Evolutionary conservation across 2,113 vertebrate genomes (phyloP), one percentile per base, ranked within the genome.

Genomic region (Pica pica): DNA sequence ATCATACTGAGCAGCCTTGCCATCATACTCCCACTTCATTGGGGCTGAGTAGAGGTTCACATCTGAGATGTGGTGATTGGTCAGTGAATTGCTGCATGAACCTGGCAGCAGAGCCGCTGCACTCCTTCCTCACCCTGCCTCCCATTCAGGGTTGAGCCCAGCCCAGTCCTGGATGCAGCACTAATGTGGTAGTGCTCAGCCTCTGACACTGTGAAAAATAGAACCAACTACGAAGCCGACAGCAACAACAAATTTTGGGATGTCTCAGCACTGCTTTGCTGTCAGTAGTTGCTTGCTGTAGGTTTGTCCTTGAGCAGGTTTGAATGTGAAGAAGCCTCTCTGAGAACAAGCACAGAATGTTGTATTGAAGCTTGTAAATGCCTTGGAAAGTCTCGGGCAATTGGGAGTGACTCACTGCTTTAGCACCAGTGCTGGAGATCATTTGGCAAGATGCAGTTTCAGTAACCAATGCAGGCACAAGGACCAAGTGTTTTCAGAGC

Each of bases 241-340:
- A 74, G 85, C 63, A 59, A 18, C 47, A 71, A 64, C 20, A 28
- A 26, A 39, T 44, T 13, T 41, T 53, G 55, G 91, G 87, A 41
- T 42, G 53, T 46, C 76, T 83, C 61, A 63, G 79, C 74, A 42
- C 83, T 5, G 21, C 91, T 90, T 87, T 68, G 37, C 83, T 92
- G 90, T 92, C 28, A 3, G 89, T 80, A 92, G 95, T 74, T 82
- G 78, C 80, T 76, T 55, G 59, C 57, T 63, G 73, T 79, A 56
- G 73, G 84, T 69, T 92, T 94, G 93, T 91, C 96, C 97, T 97
- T 98, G 93, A 96, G 65, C 64, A 73, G 59, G 81, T 95, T 93
- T 87, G 84, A 94, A 92, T 92, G 92, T 67, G 94, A 97, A 94
- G 83, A 94, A 91, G 39, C 42, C 49, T 96, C 91, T 87, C 52